Conservation (phyloP, 2,113 vertebrate species). For the Oncorhynchus gorbuscha region DNA sequence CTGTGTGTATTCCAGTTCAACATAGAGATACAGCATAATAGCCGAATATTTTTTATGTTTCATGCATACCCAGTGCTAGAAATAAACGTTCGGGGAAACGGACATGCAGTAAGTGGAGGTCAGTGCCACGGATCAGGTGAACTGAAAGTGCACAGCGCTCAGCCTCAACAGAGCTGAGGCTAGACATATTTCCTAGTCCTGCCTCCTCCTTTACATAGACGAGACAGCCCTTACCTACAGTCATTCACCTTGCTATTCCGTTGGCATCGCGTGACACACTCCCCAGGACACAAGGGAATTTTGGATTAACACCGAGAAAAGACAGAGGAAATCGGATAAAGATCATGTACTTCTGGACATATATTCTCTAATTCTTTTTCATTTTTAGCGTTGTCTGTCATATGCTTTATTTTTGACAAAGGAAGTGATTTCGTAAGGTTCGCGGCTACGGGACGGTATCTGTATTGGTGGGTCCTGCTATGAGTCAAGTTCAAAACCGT, state of each 20-base stretch:
- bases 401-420: background rate
- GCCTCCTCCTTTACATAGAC: conserved; percentile 47
- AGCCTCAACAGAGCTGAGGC: conserved; percentile 7
- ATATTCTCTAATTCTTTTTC: background rate
- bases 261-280: conserved; percentile 23
- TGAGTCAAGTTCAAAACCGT: background rate
- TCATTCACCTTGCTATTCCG: conserved; percentile 30
- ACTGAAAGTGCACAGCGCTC: conserved; percentile 30
- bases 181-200: conserved; percentile 36
- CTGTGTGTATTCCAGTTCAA: too few relatives aligned
- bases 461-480: background rate
- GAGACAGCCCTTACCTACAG: conserved; percentile 21
- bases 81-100: background rate
- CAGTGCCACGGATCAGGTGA: conserved; percentile 35
- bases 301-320: conserved; percentile 23
- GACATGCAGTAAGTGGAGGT: conserved; percentile 30
- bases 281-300: conserved; percentile 8
- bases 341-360: background rate
- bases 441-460: background rate
- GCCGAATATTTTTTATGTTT: too few relatives aligned
- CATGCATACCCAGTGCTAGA: too few relatives aligned
- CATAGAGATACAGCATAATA: too few relatives aligned
- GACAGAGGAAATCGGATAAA: background rate
- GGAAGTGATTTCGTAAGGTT: background rate
- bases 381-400: background rate